Evolutionary conservation across 2,113 vertebrate species (phyloP), one percentile per base, ranked within the genome.

Genomic region (Psittacus erithacus): DNA sequence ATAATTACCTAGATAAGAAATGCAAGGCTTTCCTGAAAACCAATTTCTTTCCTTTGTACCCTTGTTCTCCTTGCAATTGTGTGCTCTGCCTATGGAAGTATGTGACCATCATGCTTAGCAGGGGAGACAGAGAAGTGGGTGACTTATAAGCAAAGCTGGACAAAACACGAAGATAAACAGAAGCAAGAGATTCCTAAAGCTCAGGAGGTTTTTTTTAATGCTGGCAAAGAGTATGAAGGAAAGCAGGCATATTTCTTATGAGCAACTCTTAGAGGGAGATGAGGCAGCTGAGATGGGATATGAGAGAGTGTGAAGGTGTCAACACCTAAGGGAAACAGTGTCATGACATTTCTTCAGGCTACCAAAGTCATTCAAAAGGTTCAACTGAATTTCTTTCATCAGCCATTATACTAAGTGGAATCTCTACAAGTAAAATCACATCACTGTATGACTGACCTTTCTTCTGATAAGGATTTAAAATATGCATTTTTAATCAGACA

Each of bases 371-470:
- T 94, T 90, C 65, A 75, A 60, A 55, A 88, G 6, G 50, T 90
- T 94, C 78, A 92, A 93, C 15, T 50, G 68, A 93, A 93, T 75
- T 79, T 92, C 68, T 92, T 83, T 71, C 8, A 9, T 77, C 65
- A 90, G 84, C 52, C 22, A 78, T 67, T 85, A 90, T 31, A 52
- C 29, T 67, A 71, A 90, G 33, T 62, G 60, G 78, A 94, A 94
- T 82, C 65, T 70, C 65, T 65, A 57, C 33, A 92, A 90, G 77
- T 38, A 69, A 92, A 92, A 95, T 59, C 71, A 63, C 38, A 64
- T 59, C 41, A 38, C 16, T 74, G 12, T n/a, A 35, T 70, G 75
- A 77, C 20, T 93, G 92, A 90, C 50, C 60, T 94, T 88, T 93
- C 64, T 71, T 65, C 85, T 55, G 47, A 69, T 25, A 73, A 83